Evolutionary conservation across 2,888 invertebrate genomes (phyloP).

Genomic region (Drosophila niveifrons): DNA sequence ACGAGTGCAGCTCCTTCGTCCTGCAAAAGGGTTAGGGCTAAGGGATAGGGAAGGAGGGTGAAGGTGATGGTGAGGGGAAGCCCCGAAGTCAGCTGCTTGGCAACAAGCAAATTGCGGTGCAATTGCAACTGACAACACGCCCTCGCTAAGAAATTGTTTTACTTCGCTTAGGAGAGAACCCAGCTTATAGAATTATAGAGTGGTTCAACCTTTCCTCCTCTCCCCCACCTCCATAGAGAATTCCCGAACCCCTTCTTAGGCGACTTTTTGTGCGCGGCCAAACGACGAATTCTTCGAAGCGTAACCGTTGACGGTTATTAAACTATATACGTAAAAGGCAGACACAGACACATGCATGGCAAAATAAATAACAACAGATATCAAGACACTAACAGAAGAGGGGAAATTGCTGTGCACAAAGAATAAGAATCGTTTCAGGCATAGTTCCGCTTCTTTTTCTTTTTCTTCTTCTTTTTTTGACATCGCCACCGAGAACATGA

Average conservation of each 20-base stretch:
- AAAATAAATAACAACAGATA: constrained; percentile 49
- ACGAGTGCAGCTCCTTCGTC: constrained; percentile 42
- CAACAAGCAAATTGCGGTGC: constrained; percentile 43
- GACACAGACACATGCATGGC: constrained; percentile 7
- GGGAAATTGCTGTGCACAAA: constrained; percentile 5
- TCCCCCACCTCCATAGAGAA: background rate
- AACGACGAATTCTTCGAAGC: constrained; percentile 68
- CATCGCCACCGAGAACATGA: constrained; percentile 42
- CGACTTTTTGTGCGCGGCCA: constrained; percentile 34
- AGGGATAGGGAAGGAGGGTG: constrained; percentile 3
- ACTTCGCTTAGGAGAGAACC: constrained; percentile 22
- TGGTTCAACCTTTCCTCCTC: constrained; percentile 17
- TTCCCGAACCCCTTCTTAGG: constrained; percentile 1
- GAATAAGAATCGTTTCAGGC: constrained; percentile 62
- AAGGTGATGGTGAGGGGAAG: constrained; percentile 5
- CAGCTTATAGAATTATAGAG: constrained; percentile 27
- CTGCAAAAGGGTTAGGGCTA: constrained; percentile 13
- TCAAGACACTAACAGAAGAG: constrained; percentile 29
- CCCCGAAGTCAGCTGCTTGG: constrained; percentile 41
- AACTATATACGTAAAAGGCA: constrained; percentile 53
- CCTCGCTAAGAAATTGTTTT: constrained; percentile 45
- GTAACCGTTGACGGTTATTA: constrained; percentile 81
- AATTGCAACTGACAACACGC: constrained; percentile 52
- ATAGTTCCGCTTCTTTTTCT: constrained; percentile 70
- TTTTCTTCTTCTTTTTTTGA: constrained; percentile 40